Percentiles rank a stretch among this genome's conserved stretches.
These are phyloP conservation scores for Rhinoderma darwinii DNA, from an alignment of 2,113 vertebrate genomes.

Conservation along the genomic window DNA sequence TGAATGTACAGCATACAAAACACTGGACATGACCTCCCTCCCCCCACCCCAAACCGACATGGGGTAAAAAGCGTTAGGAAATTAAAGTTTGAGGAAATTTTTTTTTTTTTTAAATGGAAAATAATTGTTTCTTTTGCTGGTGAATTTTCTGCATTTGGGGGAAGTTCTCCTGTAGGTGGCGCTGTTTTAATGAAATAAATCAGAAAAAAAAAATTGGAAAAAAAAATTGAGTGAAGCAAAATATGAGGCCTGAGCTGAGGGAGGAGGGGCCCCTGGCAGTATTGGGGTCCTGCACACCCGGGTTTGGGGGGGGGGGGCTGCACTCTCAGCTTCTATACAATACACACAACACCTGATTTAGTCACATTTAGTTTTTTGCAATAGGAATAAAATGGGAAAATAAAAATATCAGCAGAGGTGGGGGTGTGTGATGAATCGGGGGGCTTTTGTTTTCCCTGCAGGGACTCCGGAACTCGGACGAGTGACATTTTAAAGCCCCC, in stretches of 20 bases:
- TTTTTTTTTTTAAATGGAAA: conserved; percentile 61
- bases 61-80: neutral
- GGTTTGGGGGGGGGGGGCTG: too few relatives aligned
- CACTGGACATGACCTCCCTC: neutral
- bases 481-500: too few relatives aligned
- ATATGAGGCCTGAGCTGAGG: conserved; percentile 59
- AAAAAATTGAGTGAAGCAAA: conserved; percentile 65
- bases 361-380: neutral
- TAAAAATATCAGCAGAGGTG: neutral
- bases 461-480: neutral
- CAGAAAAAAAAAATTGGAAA: conserved; percentile 69
- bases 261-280: neutral
- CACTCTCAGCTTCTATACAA: too few relatives aligned
- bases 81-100: conserved; percentile 41
- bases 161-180: conserved; percentile 86
- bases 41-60: neutral
- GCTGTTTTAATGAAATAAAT: conserved; percentile 77
- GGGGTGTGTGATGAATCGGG: neutral
- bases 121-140: conserved; percentile 71
- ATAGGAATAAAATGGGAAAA: neutral
- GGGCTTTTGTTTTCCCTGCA: conserved; percentile 63
- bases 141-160: conserved; percentile 76
- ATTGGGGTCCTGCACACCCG: neutral
- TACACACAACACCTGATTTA: too few relatives aligned
- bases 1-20: too few relatives aligned